Conservation (phyloP, 2,888 invertebrate genomes). For the Lasius fuliginosus region DNA sequence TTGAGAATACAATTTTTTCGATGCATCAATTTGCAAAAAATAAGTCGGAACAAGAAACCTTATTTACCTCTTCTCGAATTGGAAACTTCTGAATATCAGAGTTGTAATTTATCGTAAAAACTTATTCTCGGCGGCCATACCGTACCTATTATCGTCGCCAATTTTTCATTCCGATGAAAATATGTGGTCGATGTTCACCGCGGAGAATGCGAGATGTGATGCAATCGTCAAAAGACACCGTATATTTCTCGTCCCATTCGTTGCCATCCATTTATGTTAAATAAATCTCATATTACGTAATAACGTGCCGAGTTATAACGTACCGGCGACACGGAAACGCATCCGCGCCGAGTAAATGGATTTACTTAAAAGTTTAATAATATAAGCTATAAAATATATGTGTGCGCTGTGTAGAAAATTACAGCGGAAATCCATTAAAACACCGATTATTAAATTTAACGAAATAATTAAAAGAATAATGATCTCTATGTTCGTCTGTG, state of each 20-base stretch:
- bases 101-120: constrained; percentile 55
- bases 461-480: constrained; percentile 9
- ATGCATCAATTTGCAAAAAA: constrained; percentile 44
- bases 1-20: no score
- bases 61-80: constrained; percentile 35
- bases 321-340: constrained; percentile 39
- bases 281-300: constrained; percentile 53
- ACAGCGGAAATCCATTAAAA: constrained; percentile 43
- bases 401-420: background rate
- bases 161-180: constrained; percentile 27
- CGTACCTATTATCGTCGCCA: constrained; percentile 47
- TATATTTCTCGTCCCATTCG: background rate
- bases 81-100: constrained; percentile 49
- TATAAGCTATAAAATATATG: constrained; percentile 38
- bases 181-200: constrained; percentile 12
- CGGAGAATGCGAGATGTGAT: constrained; percentile 24
- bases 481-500: background rate
- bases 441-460: background rate
- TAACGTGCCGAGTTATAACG: constrained; percentile 44
- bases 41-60: constrained; percentile 33
- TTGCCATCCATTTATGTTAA: constrained; percentile 38
- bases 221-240: constrained; percentile 32
- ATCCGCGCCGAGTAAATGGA: constrained; percentile 49
- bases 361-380: constrained; percentile 53
- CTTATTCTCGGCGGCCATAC: constrained; percentile 4